These are phyloP conservation scores for Volucella bombylans DNA, from an alignment of 2,888 invertebrate species.

Conservation along the genomic window DNA sequence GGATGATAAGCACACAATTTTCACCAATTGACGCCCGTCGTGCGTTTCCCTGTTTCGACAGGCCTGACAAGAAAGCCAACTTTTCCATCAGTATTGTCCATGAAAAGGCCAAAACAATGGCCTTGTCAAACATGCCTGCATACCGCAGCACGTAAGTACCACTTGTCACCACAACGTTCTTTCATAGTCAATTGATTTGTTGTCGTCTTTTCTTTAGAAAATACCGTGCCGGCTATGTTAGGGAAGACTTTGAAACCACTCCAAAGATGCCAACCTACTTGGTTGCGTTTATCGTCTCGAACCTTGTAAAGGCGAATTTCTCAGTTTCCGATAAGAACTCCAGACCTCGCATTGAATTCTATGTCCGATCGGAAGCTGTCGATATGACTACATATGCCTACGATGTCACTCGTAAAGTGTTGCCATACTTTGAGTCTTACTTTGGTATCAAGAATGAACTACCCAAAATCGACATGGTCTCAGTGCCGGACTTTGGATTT, in stretches of 20 bases:
- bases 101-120: conserved; percentile 82
- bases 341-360: conserved; percentile 81
- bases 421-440: conserved; percentile 86
- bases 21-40: conserved; percentile 90
- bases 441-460: conserved; percentile 86
- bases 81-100: conserved; percentile 88
- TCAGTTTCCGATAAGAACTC: conserved; percentile 77
- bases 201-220: conserved; percentile 69
- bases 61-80: conserved; percentile 90
- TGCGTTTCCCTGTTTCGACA: conserved; percentile 94
- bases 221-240: conserved; percentile 84
- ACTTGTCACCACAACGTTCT: background rate
- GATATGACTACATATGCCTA: conserved; percentile 84
- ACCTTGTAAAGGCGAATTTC: conserved; percentile 81
- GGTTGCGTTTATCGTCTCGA: conserved; percentile 86
- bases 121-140: conserved; percentile 87
- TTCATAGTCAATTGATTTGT: background rate
- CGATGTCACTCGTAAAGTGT: conserved; percentile 84
- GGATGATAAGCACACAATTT: conserved; percentile 91
- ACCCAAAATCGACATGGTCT: conserved; percentile 88
- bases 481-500: conserved; percentile 88
- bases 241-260: conserved; percentile 86
- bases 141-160: conserved; percentile 78
- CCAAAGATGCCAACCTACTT: conserved; percentile 90
- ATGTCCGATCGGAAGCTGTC: conserved; percentile 80